Base-by-base conservation (phyloP, 1,140 invertebrate genomes). In the Drosophila persimilis region DNA sequence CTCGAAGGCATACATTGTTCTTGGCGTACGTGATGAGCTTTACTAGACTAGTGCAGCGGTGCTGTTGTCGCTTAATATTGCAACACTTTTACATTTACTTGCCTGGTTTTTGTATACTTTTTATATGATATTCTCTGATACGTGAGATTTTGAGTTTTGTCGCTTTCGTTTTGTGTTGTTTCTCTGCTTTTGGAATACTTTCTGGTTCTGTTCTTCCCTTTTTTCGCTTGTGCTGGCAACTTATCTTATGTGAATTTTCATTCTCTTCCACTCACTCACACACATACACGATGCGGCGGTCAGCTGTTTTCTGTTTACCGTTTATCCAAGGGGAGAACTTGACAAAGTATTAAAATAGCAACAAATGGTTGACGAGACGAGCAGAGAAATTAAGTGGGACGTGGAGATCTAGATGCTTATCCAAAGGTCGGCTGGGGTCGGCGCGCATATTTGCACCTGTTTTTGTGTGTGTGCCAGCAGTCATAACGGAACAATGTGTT, bases 121-220 rank as follows among this genome's bases (percentile, higher is more conserved):
- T 44, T 70, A 71, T 71, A 29, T 77, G 39, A 22, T 44, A 60
- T 11, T 39, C 35, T 5, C 35, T 39, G 54, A 61, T 80, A 84
- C 81, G 72, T 83, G 80, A 79, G 48, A 64, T 79, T 79, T 20
- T 65, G 62, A 73, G 48, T 69, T 63, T 70, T 65, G 47, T 46
- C 41, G 39, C 7, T 58, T 63, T 57, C 6, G 52, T 62, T 65
- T 76, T 50, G 57, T 62, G 65, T 69, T 67, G 57, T 76, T 67
- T 43, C 46, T 39, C 58, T 59, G 59, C 41, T 60, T 56, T 56
- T 53, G 61, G 35, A 73, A 56, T 73, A 52, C 29, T 47, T 41
- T 24, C 22, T 24, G 17, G 48, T 44, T 48, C 43, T 54, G 24
- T 31, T 56, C 26, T 62, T 31, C 15, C 39, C 39, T 35, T 43